Evolutionary conservation across 2,888 invertebrate species (phyloP).

Genomic region (Scaptomyza flava): DNA sequence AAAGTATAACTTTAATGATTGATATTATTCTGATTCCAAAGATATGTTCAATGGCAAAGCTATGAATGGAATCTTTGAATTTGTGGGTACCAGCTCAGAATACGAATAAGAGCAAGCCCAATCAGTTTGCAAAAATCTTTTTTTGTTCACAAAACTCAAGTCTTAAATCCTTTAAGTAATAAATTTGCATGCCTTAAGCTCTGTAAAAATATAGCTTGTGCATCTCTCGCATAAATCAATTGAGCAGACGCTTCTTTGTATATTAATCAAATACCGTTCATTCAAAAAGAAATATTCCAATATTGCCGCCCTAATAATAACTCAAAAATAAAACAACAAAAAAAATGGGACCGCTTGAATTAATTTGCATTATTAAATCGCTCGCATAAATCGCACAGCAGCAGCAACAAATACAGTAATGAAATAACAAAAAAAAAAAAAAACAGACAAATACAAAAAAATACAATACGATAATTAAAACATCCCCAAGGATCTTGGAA

Average conservation of each 20-base stretch:
- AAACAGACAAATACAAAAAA: constrained; percentile 28
- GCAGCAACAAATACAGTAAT: constrained; percentile 44
- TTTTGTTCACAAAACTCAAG: too few species aligned
- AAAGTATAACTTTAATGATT: neutral
- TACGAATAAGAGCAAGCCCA: too few species aligned
- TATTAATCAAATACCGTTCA: constrained; percentile 54
- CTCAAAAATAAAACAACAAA: constrained; percentile 13
- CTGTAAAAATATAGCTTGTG: too few species aligned
- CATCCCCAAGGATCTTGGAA: constrained; percentile 60
- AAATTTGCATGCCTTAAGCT: too few species aligned
- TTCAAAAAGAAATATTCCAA: constrained; percentile 18
- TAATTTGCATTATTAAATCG: constrained; percentile 72
- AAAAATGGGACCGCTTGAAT: constrained; percentile 49
- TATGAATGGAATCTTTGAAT: too few species aligned
- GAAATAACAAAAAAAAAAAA: constrained; percentile 19
- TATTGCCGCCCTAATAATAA: constrained; percentile 36
- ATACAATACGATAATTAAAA: constrained; percentile 69
- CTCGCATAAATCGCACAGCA: constrained; percentile 56
- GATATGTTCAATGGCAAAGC: too few species aligned
- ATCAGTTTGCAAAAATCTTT: too few species aligned
- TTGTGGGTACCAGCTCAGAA: too few species aligned
- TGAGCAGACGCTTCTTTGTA: constrained; percentile 10
- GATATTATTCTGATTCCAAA: too few species aligned
- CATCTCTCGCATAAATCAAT: constrained; percentile 29
- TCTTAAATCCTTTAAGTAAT: neutral